These are phyloP conservation scores for Porites australiensis DNA, from an alignment of 64 coral and sea anemone species.

Conservation along the genomic window DNA sequence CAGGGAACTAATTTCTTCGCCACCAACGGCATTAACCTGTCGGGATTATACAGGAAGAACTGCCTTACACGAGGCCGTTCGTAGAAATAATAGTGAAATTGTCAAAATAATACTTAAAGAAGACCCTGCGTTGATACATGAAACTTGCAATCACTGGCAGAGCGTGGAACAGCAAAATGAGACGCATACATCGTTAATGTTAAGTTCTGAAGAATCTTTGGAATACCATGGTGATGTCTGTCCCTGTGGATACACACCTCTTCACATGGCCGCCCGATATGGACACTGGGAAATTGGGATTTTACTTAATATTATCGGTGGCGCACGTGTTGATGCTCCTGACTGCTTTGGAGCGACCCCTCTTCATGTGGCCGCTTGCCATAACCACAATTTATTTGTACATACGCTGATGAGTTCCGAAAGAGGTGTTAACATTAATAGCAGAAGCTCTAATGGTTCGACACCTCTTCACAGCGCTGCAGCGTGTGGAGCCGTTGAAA, in stretches of 20 bases:
- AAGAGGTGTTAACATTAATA: not conserved
- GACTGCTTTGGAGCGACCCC: slow-evolving; percentile 28
- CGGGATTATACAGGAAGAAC: slow-evolving; percentile 35
- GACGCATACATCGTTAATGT: no score
- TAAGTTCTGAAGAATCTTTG: no score
- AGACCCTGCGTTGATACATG: not conserved
- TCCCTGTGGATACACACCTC: no score
- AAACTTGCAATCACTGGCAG: no score
- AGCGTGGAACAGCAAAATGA: no score
- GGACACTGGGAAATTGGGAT: no score
- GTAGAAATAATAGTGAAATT: not conserved
- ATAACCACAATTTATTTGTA: not conserved
- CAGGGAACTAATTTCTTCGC: not conserved
- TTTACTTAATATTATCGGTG: no score
- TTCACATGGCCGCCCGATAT: no score
- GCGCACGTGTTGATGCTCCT: not conserved
- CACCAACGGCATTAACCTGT: not conserved
- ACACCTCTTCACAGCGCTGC: slow-evolving; percentile 30
- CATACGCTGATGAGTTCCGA: not conserved
- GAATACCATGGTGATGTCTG: no score
- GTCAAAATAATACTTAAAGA: no score
- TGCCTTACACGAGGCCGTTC: not conserved
- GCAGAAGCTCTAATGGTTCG: slow-evolving; percentile 15
- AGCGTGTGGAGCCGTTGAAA: not conserved
- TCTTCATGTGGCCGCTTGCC: slow-evolving; percentile 11